Conservation (phyloP, 2,888 invertebrate species). For the Strigamia transsilvanica region DNA sequence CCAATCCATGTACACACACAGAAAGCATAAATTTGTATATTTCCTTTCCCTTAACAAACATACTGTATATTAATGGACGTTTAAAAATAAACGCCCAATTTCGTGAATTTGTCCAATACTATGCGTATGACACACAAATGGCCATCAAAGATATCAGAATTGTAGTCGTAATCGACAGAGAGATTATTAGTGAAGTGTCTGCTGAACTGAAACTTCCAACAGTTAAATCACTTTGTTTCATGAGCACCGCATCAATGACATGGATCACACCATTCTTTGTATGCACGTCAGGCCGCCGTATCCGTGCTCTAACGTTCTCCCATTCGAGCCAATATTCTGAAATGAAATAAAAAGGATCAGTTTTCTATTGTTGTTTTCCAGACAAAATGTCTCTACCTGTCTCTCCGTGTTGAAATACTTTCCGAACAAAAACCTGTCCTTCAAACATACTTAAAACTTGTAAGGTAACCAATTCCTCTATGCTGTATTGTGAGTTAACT, state of each 20-base stretch:
- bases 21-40: conserved; percentile 44
- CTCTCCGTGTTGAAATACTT: conserved; percentile 61
- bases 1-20: conserved; percentile 48
- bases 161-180: conserved; percentile 17
- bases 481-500: conserved; percentile 80
- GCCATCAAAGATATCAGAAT: conserved; percentile 19
- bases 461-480: conserved; percentile 73
- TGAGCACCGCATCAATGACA: conserved; percentile 87
- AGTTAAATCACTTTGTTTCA: conserved; percentile 82
- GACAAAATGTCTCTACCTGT: conserved; percentile 52
- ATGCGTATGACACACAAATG: conserved; percentile 1
- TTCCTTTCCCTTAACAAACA: conserved; percentile 42
- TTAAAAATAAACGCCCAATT: conserved; percentile 41
- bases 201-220: conserved; percentile 35
- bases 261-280: conserved; percentile 96
- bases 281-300: conserved; percentile 89
- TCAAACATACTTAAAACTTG: conserved; percentile 55
- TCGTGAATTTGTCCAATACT: conserved; percentile 4
- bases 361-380: not conserved
- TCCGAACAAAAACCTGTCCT: conserved; percentile 59
- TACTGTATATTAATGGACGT: conserved; percentile 32
- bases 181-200: conserved; percentile 34
- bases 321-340: conserved; percentile 81
- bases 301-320: conserved; percentile 83
- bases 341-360: conserved; percentile 4